Percentiles rank a stretch among this genome's conserved stretches.
phyloP scores from a whole-genome alignment of 2,888 invertebrate genomes.

The Agelastica alni region DNA sequence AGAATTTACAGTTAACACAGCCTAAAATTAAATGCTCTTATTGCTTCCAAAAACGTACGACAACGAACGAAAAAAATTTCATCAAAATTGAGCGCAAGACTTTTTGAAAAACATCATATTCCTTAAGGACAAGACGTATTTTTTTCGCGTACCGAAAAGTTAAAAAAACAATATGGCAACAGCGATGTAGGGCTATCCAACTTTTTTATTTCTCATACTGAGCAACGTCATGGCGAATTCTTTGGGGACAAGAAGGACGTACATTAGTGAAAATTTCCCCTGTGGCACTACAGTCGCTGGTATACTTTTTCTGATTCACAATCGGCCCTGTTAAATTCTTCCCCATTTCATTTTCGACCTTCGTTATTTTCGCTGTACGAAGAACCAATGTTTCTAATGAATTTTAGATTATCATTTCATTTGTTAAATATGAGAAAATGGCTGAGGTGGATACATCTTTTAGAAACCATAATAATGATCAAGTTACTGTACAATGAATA shows the following conservation, averaged over 20 bases:
- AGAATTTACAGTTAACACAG: too few species aligned
- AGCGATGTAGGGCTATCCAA: not conserved
- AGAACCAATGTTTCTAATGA: constrained; percentile 4
- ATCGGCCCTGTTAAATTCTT: constrained; percentile 41
- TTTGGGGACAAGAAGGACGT: constrained; percentile 34
- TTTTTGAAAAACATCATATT: too few species aligned
- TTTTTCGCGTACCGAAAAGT: not conserved
- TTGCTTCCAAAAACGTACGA: too few species aligned
- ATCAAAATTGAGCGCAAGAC: too few species aligned
- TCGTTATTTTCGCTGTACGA: constrained; percentile 12
- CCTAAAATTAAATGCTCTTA: too few species aligned
- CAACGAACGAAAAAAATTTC: too few species aligned
- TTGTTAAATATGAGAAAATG: too few species aligned
- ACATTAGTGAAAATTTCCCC: constrained; percentile 56
- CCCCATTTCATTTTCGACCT: constrained; percentile 25
- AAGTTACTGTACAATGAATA: too few species aligned
- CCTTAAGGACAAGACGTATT: too few species aligned
- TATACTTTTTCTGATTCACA: constrained; percentile 50
- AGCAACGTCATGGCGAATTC: constrained; percentile 24
- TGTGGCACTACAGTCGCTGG: constrained; percentile 42
- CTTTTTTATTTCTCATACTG: constrained; percentile 20
- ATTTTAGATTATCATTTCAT: constrained; percentile 2
- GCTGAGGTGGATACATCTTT: not conserved
- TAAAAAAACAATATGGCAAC: constrained; percentile 10
- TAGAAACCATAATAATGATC: too few species aligned